Conservation (phyloP, 2,888 invertebrate genomes). For the Macrosiphum euphorbiae region DNA sequence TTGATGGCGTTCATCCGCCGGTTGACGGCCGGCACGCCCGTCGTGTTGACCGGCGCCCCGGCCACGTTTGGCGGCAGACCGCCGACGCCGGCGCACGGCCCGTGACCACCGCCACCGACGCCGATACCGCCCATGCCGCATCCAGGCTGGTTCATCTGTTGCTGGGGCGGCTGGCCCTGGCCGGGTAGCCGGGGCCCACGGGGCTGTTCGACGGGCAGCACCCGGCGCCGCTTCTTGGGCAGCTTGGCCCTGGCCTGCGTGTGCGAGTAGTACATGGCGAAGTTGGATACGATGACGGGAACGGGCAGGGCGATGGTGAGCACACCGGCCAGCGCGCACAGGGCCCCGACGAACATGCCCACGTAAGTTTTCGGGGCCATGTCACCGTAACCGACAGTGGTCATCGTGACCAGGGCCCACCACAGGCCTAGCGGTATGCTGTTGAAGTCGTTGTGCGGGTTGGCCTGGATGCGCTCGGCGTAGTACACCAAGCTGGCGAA, state of each 20-base stretch:
- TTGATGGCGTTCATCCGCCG: slow-evolving; percentile 89
- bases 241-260: slow-evolving; percentile 96
- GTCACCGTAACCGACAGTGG: slow-evolving; percentile 97
- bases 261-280: slow-evolving; percentile 96
- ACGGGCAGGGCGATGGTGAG: slow-evolving; percentile 98
- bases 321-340: slow-evolving; percentile 98
- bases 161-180: slow-evolving; percentile 67
- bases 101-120: slow-evolving; percentile 68
- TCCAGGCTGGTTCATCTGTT: slow-evolving; percentile 70
- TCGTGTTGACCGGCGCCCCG: slow-evolving; percentile 68
- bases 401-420: slow-evolving; percentile 99
- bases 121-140: slow-evolving; percentile 70
- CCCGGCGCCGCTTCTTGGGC: slow-evolving; percentile 97
- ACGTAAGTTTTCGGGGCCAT: slow-evolving; percentile 99
- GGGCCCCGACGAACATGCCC: slow-evolving; percentile 98
- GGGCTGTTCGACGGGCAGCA: slow-evolving; percentile 95
- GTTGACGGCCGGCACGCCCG: slow-evolving; percentile 72
- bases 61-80: slow-evolving; percentile 70
- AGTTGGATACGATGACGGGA: slow-evolving; percentile 99
- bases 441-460: slow-evolving; percentile 97
- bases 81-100: slow-evolving; percentile 69
- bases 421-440: slow-evolving; percentile 97
- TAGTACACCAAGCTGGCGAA: slow-evolving; percentile 99
- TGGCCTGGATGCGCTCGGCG: slow-evolving; percentile 95
- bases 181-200: slow-evolving; percentile 75